Base-by-base conservation (phyloP, 1,140 invertebrate genomes). In the Drosophila athabasca region DNA sequence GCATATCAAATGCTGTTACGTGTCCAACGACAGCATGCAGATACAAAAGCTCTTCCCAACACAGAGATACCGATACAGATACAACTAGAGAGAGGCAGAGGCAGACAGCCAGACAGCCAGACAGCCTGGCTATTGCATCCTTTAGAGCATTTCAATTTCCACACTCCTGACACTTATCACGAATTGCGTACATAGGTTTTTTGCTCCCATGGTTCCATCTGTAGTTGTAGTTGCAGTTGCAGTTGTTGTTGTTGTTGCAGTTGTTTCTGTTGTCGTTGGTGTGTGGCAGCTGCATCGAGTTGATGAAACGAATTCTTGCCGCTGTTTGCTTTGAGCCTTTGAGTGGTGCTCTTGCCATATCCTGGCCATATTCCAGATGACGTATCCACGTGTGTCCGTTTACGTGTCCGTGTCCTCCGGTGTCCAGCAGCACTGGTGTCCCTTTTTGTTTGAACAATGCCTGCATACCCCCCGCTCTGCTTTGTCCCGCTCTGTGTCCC, bases 61-160 rank as follows among this genome's bases (percentile, higher is more conserved):
- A 41, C 43, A 41, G 31, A 0, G 8, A 31, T 31, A 53, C 17
- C 22, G 54, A 17, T 8, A 11, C 45, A 48, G 45, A 48, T 11
- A 22, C 45, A 48, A 19, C 2, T 22, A 48, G 29, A 31, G 54
- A 46, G 31, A 15, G 55, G 24, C 35, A 54, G 6, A 17, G 44
- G 24, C 49, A 17, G 26, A 45, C n/a, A n/a, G 7, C 11, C 6
- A 9, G 24, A 8, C 24, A 24, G 22, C 22, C 13, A 13, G 31
- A 43, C 15, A 29, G 24, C 17, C 50, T 46, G 55, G 50, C 69
- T 78, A 81, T 81, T 81, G 82, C 69, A 75, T 87, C 74, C 82
- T 78, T 75, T 78, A 55, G 57, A 61, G 57, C 59, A 72, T 85
- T 84, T 78, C 81, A 87, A 74, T 85, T 78, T 78, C 67, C 77